Conservation (phyloP, 2,888 invertebrate genomes). For the Phytoseiulus persimilis region DNA sequence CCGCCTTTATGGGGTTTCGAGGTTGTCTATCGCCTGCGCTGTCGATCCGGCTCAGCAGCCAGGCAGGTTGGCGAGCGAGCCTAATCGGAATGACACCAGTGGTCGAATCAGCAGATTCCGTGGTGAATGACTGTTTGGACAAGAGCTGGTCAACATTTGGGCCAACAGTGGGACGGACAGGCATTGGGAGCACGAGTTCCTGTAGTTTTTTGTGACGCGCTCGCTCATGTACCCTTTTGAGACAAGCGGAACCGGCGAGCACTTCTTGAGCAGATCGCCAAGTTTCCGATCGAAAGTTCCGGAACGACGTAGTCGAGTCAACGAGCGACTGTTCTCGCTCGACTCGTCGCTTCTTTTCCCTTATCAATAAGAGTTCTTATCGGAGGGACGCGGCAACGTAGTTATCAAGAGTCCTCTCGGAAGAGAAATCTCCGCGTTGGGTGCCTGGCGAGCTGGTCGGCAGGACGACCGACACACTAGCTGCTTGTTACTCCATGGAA, state of each 20-base stretch:
- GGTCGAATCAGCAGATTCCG: neutral
- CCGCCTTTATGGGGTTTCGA: neutral
- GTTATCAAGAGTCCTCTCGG: neutral
- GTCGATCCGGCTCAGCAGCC: neutral
- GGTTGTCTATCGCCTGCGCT: neutral
- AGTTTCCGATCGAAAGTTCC: neutral
- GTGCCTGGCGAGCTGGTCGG: neutral
- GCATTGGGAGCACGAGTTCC: neutral
- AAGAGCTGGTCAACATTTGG: neutral
- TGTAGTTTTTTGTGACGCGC: neutral
- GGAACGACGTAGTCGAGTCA: neutral
- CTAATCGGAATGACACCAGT: neutral
- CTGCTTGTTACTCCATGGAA: neutral
- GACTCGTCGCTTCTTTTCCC: neutral
- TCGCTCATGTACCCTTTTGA: neutral
- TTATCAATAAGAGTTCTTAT: neutral
- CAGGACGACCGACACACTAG: neutral
- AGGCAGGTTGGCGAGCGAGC: neutral
- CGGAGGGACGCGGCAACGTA: neutral
- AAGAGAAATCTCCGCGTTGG: neutral
- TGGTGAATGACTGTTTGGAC: neutral
- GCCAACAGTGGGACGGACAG: neutral
- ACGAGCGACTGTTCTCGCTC: neutral
- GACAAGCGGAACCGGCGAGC: too few species aligned
- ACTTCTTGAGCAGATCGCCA: neutral